Conservation (phyloP, 1,140 invertebrate genomes). For the Bombus superbus region DNA sequence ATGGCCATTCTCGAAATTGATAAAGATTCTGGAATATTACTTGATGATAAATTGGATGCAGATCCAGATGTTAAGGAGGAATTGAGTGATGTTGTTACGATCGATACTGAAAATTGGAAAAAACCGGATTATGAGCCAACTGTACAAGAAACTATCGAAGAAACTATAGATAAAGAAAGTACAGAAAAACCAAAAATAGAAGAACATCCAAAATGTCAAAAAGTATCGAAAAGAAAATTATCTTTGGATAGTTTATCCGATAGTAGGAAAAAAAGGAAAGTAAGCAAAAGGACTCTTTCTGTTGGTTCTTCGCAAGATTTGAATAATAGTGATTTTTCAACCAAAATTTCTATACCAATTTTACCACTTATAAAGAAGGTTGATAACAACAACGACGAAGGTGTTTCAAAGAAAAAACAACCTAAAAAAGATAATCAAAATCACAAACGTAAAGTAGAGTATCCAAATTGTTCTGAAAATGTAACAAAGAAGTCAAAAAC, state of each 20-base stretch:
- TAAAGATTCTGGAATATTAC: conserved; percentile 79
- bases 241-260: conserved; percentile 77
- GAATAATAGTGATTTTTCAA: conserved; percentile 28
- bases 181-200: conserved; percentile 41
- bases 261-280: conserved; percentile 74
- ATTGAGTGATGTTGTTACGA: conserved; percentile 72
- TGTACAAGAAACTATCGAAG: conserved; percentile 72
- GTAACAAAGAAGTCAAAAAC: conserved; percentile 70
- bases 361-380: conserved; percentile 43
- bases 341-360: conserved; percentile 45
- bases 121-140: conserved; percentile 80
- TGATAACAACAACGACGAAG: conserved; percentile 41
- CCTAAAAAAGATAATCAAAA: conserved; percentile 63
- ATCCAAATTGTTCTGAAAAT: conserved; percentile 48
- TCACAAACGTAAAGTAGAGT: conserved; percentile 67
- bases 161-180: conserved; percentile 56
- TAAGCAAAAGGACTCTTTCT: conserved; percentile 76
- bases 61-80: conserved; percentile 80
- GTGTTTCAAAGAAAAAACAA: conserved; percentile 71
- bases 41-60: conserved; percentile 79
- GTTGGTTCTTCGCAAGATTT: conserved; percentile 71
- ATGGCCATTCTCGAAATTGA: conserved; percentile 80
- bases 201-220: conserved; percentile 83
- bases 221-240: conserved; percentile 80
- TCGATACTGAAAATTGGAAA: conserved; percentile 75